Conservation (phyloP, 2,797 vertebrate genomes). For the Hapalemur alaotrensis region DNA sequence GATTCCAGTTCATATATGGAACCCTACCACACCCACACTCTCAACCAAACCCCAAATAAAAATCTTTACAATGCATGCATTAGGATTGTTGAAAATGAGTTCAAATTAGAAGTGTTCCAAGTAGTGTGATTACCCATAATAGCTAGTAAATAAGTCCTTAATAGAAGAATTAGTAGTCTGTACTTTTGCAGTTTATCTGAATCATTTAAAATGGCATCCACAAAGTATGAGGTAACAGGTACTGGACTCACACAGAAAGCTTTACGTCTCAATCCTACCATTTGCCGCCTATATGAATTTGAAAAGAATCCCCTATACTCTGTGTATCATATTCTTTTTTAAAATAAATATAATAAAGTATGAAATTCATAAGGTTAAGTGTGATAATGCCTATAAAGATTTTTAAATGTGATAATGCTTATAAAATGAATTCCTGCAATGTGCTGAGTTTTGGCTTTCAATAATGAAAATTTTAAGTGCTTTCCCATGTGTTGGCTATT, state of each 20-base stretch:
- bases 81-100: not conserved
- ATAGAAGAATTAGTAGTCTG: not conserved
- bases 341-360: not conserved
- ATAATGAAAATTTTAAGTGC: not conserved
- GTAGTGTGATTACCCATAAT: not conserved
- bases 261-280: not conserved
- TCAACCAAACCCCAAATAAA: not conserved
- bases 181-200: not conserved
- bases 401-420: not conserved
- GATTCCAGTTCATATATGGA: not conserved
- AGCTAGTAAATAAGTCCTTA: not conserved
- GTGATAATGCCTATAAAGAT: not conserved
- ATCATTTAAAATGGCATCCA: not conserved
- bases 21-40: accelerated
- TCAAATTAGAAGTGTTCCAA: not conserved
- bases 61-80: not conserved
- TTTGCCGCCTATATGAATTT: not conserved
- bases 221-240: not conserved
- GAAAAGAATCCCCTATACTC: not conserved
- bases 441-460: not conserved
- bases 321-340: not conserved
- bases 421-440: not conserved
- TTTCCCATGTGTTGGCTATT: not conserved
- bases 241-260: not conserved
- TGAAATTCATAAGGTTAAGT: not conserved